Conservation (phyloP, 2,888 invertebrate genomes). For the Strigamia crassipes region DNA sequence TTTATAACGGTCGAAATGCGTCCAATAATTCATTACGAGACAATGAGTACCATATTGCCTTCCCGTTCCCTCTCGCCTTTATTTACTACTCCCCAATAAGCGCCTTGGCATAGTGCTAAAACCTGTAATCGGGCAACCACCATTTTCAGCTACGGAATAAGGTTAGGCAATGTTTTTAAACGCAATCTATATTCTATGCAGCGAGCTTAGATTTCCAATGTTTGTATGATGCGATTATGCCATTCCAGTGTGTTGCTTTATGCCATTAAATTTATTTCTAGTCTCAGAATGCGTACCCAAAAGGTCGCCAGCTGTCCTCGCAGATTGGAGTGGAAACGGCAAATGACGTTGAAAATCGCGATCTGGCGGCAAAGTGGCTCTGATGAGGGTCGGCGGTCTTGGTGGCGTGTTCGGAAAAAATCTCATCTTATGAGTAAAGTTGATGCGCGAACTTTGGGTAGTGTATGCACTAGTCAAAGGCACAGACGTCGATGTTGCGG, state of each 20-base stretch:
- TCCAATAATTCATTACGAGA: constrained; percentile 3
- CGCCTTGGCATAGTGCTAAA: neutral
- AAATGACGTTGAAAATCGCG: constrained; percentile 10
- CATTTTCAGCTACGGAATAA: neutral
- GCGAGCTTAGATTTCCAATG: neutral
- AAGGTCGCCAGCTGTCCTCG: constrained; percentile 44
- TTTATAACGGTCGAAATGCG: constrained; percentile 1
- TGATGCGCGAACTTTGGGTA: neutral
- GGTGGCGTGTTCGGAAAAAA: constrained; percentile 23
- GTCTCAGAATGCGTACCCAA: constrained; percentile 23
- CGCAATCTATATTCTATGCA: neutral
- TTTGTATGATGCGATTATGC: neutral
- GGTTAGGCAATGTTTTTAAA: neutral
- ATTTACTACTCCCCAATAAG: neutral
- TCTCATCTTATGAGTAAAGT: constrained; percentile 19
- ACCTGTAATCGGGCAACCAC: neutral
- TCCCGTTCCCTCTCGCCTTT: neutral
- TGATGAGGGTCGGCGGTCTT: neutral
- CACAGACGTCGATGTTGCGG: constrained; percentile 5
- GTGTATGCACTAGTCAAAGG: neutral
- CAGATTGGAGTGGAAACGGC: constrained; percentile 31
- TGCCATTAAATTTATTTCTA: neutral
- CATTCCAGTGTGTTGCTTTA: neutral
- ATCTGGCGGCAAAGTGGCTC: constrained; percentile 23
- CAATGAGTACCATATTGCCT: neutral